Conservation (phyloP, 2,113 vertebrate species). For the Podarcis raffonei region DNA sequence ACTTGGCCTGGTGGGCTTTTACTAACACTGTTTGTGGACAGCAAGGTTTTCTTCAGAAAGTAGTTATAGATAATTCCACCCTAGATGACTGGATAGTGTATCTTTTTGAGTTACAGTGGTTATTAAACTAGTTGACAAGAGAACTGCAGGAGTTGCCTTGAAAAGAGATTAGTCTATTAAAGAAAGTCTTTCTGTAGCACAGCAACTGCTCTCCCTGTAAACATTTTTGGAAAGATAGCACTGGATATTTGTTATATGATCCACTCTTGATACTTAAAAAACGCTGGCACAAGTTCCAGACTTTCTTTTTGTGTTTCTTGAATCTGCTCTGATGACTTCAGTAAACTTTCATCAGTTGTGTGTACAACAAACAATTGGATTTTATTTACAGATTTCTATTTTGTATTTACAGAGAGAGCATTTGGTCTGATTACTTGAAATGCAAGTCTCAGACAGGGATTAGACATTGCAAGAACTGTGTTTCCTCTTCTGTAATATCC, state of each 20-base stretch:
- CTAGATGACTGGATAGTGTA: slow-evolving; percentile 28
- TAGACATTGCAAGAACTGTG: not conserved
- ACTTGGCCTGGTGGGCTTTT: not conserved
- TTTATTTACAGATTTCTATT: not conserved
- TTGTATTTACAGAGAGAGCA: not conserved
- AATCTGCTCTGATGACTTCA: slow-evolving; percentile 46
- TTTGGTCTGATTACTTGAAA: not conserved
- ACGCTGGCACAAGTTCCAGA: not conserved
- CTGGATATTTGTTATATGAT: slow-evolving; percentile 51
- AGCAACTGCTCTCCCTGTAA: slow-evolving; percentile 52
- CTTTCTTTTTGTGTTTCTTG: slow-evolving; percentile 20
- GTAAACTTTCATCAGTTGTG: slow-evolving; percentile 29
- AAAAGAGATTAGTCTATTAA: slow-evolving; percentile 63
- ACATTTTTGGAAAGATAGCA: slow-evolving; percentile 52
- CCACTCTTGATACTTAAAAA: slow-evolving; percentile 33
- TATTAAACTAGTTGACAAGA: slow-evolving; percentile 66
- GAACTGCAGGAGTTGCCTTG: slow-evolving; percentile 56
- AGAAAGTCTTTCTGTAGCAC: slow-evolving; percentile 54
- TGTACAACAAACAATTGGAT: slow-evolving; percentile 29
- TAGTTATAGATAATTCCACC: not conserved
- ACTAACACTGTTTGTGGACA: slow-evolving; percentile 1
- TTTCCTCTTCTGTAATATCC: not conserved
- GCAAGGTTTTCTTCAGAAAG: slow-evolving; percentile 29
- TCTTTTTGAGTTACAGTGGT: slow-evolving; percentile 63
- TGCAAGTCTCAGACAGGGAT: not conserved